Conservation (phyloP, 1,140 invertebrate species). For the Trichonephila clavipes region DNA sequence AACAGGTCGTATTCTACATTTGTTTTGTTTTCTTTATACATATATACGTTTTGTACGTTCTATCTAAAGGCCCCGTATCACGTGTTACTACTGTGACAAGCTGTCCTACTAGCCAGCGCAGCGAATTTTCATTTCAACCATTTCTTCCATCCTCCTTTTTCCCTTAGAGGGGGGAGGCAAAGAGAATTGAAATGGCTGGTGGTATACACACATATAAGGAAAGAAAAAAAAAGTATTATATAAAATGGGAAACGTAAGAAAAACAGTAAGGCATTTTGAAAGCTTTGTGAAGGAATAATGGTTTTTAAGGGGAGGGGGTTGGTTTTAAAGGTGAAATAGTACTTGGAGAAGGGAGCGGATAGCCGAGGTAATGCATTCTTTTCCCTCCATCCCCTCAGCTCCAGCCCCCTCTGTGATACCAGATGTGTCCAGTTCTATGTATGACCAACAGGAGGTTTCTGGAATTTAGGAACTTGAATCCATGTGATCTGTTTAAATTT, state of each 20-base stretch:
- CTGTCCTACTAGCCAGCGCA: conserved; percentile 69
- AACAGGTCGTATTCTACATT: conserved; percentile 72
- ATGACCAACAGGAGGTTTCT: conserved; percentile 75
- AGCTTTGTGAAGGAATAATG: conserved; percentile 75
- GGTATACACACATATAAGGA: conserved; percentile 23
- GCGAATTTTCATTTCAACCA: conserved; percentile 74
- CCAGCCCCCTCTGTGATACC: conserved; percentile 35
- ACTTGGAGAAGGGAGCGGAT: conserved; percentile 36
- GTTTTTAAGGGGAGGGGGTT: conserved; percentile 59
- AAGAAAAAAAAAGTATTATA: conserved; percentile 26
- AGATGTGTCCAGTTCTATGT: conserved; percentile 74
- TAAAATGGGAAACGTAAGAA: conserved; percentile 70
- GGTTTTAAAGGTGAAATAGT: conserved; percentile 73
- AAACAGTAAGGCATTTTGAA: conserved; percentile 73
- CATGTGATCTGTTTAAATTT: conserved; percentile 76
- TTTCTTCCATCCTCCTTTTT: conserved; percentile 23
- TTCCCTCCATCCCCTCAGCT: background rate
- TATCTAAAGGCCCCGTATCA: conserved; percentile 66
- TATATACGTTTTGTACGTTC: conserved; percentile 57
- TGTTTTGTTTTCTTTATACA: conserved; percentile 67
- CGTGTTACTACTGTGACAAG: conserved; percentile 69
- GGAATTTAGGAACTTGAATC: conserved; percentile 71
- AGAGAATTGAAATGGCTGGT: conserved; percentile 57
- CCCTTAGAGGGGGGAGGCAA: background rate
- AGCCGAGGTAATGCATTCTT: conserved; percentile 37